Evolutionary conservation across 2,113 vertebrate genomes (phyloP), one percentile per base, ranked within the genome.

Genomic region (Hippocampus abdominalis): DNA sequence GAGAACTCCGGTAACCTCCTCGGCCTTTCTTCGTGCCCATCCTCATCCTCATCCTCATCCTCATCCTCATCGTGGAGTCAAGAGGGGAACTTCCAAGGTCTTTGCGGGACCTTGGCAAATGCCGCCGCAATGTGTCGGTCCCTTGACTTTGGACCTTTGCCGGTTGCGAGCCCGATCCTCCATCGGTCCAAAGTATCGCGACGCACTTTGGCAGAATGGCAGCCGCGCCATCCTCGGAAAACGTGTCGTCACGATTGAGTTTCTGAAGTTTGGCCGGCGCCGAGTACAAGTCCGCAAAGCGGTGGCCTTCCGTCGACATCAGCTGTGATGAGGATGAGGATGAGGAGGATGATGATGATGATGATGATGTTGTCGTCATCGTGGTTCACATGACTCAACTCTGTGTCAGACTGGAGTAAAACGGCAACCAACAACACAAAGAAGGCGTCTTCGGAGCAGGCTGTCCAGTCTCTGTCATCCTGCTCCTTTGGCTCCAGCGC

Each of bases 351-450:
- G n/a, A 8, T 1, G n/a, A 57, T 2, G 23, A 27, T 0, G 25
- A 57, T 1, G 1, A 6, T 3, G 11, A 29, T 57, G 54, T 27
- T 11, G 12, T 29, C 27, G 32, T 5, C 32, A 36, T 21, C 53
- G 53, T 7, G 3, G 27, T 29, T 78, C 15, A 8, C n/a, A 65
- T 79, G 68, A 66, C 44, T 25, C 77, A 74, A 21, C 53, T 60
- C 20, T 48, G 27, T 78, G 91, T 77, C 88, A 99, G 97, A 99
- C 72, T 98, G 95, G 96, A 99, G 96, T 83, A 98, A 98, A 84
- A 99, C 97, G 42, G 93, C 94, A 56, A 98, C 96, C 51, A 94
- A 94, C 84, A 98, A 98, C 79, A 99, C 97, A n/a, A 98, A 98
- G 91, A 99, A 99, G 92, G 95, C 96, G 81, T 96, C 96, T 86